Percentiles rank a stretch among this genome's conserved stretches.
Conservation (phyloP, 2,797 vertebrate species). For the Gymnoscopelus microlampas region DNA sequence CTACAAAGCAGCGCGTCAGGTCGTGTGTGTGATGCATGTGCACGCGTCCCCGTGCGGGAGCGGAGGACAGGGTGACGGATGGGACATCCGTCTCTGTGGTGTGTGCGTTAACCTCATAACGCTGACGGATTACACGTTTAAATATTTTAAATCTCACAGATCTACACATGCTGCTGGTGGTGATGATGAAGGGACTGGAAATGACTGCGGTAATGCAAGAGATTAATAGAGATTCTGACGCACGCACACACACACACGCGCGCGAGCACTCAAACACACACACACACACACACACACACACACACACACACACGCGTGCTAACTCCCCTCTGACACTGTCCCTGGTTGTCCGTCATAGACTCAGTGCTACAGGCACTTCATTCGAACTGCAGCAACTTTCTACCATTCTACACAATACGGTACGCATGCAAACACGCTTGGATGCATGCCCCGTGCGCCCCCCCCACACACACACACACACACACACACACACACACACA, state of each 20-base stretch:
- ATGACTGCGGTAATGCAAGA: constrained; percentile 77
- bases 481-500: constrained; percentile 7
- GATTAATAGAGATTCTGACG: constrained; percentile 73
- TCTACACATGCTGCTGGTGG: constrained; percentile 62
- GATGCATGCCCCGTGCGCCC: too few relatives aligned
- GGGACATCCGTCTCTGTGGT: constrained; percentile 64
- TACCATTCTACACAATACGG: neutral
- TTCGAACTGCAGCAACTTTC: constrained; percentile 23
- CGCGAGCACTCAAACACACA: constrained; percentile 6
- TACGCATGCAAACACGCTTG: neutral
- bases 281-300: constrained; percentile 8
- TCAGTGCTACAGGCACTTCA: constrained; percentile 25
- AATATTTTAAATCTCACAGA: constrained; percentile 83
- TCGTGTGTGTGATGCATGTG: constrained; percentile 58
- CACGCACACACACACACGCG: constrained; percentile 34
- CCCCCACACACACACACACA: constrained; percentile 2
- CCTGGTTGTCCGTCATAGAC: constrained; percentile 21
- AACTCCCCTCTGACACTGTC: constrained; percentile 15
- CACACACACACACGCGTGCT: constrained; percentile 15
- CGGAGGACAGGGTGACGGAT: constrained; percentile 68
- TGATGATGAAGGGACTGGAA: constrained; percentile 76
- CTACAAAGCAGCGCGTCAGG: constrained; percentile 69
- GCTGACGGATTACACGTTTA: constrained; percentile 83
- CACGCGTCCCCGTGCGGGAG: constrained; percentile 53
- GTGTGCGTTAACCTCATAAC: constrained; percentile 77